These are phyloP conservation scores for Hybognathus amarus DNA, from an alignment of 2,797 vertebrate species.

Conservation along the genomic window DNA sequence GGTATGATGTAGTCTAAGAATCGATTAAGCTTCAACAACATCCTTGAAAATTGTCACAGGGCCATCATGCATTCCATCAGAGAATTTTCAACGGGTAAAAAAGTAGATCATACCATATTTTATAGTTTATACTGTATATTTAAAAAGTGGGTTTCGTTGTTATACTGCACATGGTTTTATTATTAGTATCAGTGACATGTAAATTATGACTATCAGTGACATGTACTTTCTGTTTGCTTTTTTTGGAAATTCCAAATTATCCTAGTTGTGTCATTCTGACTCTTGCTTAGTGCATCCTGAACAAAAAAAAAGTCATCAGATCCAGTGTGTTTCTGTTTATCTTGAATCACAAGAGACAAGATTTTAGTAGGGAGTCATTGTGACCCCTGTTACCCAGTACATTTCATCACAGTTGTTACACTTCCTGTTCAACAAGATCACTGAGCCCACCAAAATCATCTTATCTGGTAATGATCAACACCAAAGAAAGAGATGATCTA, in stretches of 20 bases:
- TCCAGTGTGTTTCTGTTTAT: slow-evolving; percentile 14
- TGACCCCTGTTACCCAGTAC: slow-evolving; percentile 3
- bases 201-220: background rate
- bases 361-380: background rate
- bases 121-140: background rate
- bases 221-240: background rate
- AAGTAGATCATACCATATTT: background rate
- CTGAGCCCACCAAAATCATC: slow-evolving; percentile 19
- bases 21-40: slow-evolving; percentile 3
- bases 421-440: slow-evolving; percentile 42
- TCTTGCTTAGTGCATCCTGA: slow-evolving; percentile 22
- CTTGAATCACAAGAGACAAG: slow-evolving; percentile 50
- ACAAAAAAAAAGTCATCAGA: background rate
- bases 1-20: background rate
- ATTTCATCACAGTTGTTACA: slow-evolving; percentile 44
- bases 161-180: slow-evolving; percentile 2
- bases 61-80: background rate
- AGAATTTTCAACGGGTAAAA: background rate
- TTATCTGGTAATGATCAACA: slow-evolving; percentile 44
- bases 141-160: background rate
- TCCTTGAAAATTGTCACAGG: background rate
- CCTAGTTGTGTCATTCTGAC: slow-evolving; percentile 4
- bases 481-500: background rate
- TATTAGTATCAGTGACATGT: background rate
- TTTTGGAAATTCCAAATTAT: slow-evolving; percentile 22